Conservation (phyloP, 2,888 invertebrate genomes). For the Coleophora flavipennella region DNA sequence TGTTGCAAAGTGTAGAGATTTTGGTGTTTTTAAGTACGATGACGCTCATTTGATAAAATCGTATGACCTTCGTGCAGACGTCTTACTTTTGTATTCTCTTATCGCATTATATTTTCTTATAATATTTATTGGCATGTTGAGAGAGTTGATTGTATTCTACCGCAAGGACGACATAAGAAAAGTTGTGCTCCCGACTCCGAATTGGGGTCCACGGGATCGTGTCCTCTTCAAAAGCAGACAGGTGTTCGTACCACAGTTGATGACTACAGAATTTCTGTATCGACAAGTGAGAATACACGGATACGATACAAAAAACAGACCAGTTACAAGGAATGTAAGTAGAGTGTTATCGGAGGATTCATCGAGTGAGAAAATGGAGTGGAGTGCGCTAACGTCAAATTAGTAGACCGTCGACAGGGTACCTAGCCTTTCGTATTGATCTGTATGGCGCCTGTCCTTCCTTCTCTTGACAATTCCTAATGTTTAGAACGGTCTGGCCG, state of each 20-base stretch:
- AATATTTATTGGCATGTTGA: conserved; percentile 31
- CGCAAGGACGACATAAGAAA: conserved; percentile 17
- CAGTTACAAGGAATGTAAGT: conserved; percentile 6
- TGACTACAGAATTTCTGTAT: conserved; percentile 65
- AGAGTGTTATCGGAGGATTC: conserved; percentile 12
- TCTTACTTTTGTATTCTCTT: conserved; percentile 22
- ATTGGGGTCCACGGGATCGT: conserved; percentile 52
- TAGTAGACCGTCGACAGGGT: conserved; percentile 81
- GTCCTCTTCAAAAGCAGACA: conserved; percentile 51
- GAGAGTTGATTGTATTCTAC: conserved; percentile 28
- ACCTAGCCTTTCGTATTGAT: conserved; percentile 94
- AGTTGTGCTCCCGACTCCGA: conserved; percentile 28
- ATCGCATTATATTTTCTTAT: conserved; percentile 25
- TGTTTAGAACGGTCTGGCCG: conserved; percentile 90
- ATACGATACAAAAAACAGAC: conserved; percentile 26
- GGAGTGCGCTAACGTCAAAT: conserved; percentile 41
- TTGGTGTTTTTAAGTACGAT: conserved; percentile 19
- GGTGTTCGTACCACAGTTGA: conserved; percentile 64
- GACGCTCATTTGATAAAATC: too few relatives aligned
- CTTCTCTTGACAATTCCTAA: conserved; percentile 88
- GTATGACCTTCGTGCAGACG: too few relatives aligned
- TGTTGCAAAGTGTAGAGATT: conserved; percentile 22
- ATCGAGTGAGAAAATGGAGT: conserved; percentile 24
- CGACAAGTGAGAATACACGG: conserved; percentile 56
- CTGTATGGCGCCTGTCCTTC: conserved; percentile 92